Evolutionary conservation across 1,140 invertebrate species (phyloP).

Genomic region (Ylistrum balloti): DNA sequence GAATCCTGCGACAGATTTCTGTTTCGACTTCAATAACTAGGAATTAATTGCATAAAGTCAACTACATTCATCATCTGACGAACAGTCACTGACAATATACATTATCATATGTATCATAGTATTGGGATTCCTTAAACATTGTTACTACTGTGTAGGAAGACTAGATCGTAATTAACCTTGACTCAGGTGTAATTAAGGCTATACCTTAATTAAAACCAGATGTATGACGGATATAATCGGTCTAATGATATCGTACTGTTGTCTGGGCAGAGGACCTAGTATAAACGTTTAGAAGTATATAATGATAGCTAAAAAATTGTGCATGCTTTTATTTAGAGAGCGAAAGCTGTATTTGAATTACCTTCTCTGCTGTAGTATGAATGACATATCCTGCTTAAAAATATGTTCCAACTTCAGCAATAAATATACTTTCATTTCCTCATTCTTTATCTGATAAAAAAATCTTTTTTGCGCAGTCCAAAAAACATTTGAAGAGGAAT

Average conservation of each 20-base stretch:
- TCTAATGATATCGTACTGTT: background rate
- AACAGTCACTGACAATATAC: too few species aligned
- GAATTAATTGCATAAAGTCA: background rate
- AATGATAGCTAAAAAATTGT: background rate
- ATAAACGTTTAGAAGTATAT: background rate
- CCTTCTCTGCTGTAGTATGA: too few species aligned
- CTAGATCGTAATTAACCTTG: background rate
- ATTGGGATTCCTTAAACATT: background rate
- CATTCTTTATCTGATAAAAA: too few species aligned
- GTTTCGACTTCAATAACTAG: too few species aligned
- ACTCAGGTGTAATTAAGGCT: slow-evolving; percentile 2
- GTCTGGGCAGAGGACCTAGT: background rate
- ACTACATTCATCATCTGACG: background rate
- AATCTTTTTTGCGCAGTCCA: too few species aligned
- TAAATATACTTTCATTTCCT: too few species aligned
- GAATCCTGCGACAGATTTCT: too few species aligned
- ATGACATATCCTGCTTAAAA: too few species aligned
- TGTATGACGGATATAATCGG: background rate
- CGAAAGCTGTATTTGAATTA: too few species aligned
- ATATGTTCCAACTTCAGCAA: too few species aligned
- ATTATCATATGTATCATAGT: background rate
- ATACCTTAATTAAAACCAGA: background rate
- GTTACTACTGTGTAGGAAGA: background rate
- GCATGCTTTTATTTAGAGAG: too few species aligned
- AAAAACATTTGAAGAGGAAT: too few species aligned